Conservation (phyloP, 2,888 invertebrate species). For the Pyralis farinalis region DNA sequence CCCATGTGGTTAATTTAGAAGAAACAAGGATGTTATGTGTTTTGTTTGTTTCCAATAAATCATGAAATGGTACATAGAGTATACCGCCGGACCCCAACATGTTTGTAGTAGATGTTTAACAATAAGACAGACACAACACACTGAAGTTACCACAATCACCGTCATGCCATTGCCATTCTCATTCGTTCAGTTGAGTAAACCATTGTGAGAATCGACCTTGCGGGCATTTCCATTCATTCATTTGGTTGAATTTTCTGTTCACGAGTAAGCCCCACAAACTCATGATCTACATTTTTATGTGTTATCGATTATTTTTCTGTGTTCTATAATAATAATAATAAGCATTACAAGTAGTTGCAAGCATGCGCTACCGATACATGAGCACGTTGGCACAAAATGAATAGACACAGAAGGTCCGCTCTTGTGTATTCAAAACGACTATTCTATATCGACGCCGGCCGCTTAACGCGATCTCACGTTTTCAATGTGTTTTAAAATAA, state of each 20-base stretch:
- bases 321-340: slow-evolving; percentile 42
- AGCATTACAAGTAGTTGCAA: slow-evolving; percentile 54
- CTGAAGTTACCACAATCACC: slow-evolving; percentile 52
- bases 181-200: slow-evolving; percentile 24
- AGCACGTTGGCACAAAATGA: not conserved
- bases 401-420: too few relatives aligned
- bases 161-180: slow-evolving; percentile 43
- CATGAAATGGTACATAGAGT: not conserved
- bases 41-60: slow-evolving; percentile 19
- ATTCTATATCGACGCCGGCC: too few relatives aligned
- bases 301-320: slow-evolving; percentile 60
- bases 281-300: slow-evolving; percentile 66
- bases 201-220: slow-evolving; percentile 28
- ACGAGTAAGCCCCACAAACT: slow-evolving; percentile 44
- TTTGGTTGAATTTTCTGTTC: slow-evolving; percentile 46
- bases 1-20: slow-evolving; percentile 6
- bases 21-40: slow-evolving; percentile 25
- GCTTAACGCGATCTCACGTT: too few relatives aligned
- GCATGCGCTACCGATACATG: slow-evolving; percentile 38
- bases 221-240: slow-evolving; percentile 36
- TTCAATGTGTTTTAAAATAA: too few relatives aligned
- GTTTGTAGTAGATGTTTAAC: slow-evolving; percentile 29
- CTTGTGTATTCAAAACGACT: too few relatives aligned
- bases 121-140: slow-evolving; percentile 66
- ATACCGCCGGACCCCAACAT: slow-evolving; percentile 7